phyloP scores from a whole-genome alignment of 2,888 invertebrate genomes.

The Dynastes tityus region DNA sequence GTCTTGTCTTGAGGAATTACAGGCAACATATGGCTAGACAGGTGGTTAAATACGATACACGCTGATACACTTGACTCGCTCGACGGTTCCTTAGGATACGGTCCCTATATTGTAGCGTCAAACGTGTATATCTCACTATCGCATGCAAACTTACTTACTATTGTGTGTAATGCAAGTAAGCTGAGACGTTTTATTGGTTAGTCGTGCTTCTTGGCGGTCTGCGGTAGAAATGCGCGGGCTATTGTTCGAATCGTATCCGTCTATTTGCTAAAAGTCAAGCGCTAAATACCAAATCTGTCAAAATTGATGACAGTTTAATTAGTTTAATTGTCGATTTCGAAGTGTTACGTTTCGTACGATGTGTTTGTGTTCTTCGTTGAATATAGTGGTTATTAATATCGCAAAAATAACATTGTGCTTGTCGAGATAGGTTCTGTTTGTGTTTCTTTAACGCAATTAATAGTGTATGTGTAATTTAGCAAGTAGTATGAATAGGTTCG shows the following conservation, averaged over 20 bases:
- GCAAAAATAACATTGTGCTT: background rate
- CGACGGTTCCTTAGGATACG: background rate
- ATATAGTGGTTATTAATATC: background rate
- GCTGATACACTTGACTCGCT: constrained; percentile 30
- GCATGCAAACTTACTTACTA: background rate
- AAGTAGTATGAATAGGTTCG: background rate
- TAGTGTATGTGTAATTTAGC: background rate
- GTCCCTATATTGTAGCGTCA: background rate
- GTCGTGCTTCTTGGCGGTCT: background rate
- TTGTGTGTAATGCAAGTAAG: background rate
- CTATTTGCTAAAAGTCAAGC: background rate
- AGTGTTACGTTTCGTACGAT: constrained; percentile 7
- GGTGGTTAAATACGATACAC: constrained; percentile 43
- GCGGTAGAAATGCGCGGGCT: too few relatives aligned
- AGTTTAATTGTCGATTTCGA: constrained; percentile 27
- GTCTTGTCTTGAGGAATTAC: background rate
- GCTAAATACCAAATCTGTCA: constrained; percentile 17
- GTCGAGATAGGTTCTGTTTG: background rate
- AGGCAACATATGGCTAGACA: constrained; percentile 38
- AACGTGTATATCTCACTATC: constrained; percentile 2
- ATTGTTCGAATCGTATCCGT: background rate
- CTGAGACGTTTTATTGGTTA: background rate
- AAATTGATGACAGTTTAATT: background rate
- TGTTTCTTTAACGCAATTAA: background rate
- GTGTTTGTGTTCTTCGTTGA: constrained; percentile 24